phyloP scores from a whole-genome alignment of 2,113 vertebrate genomes.

The Drymodes brunneopygia region DNA sequence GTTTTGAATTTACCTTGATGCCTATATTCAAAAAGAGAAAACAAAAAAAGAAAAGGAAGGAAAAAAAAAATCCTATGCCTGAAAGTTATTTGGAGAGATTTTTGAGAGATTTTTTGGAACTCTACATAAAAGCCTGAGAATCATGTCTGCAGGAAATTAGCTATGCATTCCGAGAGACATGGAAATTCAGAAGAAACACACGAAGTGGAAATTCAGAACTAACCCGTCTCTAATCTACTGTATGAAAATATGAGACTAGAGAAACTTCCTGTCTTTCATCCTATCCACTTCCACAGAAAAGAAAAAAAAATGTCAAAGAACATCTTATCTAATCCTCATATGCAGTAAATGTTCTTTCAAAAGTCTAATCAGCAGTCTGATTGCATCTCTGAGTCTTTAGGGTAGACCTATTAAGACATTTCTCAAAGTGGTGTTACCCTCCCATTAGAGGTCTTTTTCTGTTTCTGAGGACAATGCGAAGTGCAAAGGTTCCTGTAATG shows the following conservation, averaged over 20 bases:
- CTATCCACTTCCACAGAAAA: not conserved
- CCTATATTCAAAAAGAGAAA: not conserved
- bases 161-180: slow-evolving; percentile 59
- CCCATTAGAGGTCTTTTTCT: not conserved
- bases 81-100: slow-evolving; percentile 33
- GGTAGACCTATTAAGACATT: not conserved
- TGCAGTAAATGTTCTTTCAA: not conserved
- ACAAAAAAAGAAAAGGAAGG: not conserved
- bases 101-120: slow-evolving; percentile 45
- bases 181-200: slow-evolving; percentile 18
- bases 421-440: not conserved
- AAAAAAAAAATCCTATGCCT: not conserved
- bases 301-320: slow-evolving; percentile 9
- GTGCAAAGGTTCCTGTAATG: not conserved
- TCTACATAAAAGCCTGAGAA: slow-evolving; percentile 40
- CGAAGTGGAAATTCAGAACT: slow-evolving; percentile 40
- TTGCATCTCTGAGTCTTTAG: not conserved
- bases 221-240: slow-evolving; percentile 23
- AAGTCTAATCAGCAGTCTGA: not conserved
- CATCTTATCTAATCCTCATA: slow-evolving; percentile 19
- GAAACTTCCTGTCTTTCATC: slow-evolving; percentile 29
- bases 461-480: not conserved
- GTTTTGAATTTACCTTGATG: not conserved
- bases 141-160: slow-evolving; percentile 68
- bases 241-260: slow-evolving; percentile 4